A percentile compares a stretch with the other conserved stretches of the same genome.
phyloP scores from a whole-genome alignment of 2,113 vertebrate species.

The Pterophyllum scalare region DNA sequence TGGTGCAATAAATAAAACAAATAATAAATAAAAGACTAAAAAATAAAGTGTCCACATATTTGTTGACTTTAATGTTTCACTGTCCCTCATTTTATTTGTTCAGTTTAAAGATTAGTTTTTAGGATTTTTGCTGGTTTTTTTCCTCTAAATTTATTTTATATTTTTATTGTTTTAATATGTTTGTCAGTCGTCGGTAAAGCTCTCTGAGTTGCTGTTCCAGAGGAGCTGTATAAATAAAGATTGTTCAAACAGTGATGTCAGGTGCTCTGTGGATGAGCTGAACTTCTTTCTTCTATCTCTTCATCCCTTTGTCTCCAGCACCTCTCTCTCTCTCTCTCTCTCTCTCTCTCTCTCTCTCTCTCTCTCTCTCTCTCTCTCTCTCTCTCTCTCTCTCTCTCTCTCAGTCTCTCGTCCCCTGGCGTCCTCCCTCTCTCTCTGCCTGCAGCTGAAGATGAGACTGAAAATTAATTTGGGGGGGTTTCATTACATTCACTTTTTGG shows the following conservation, averaged over 20 bases:
- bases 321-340: not conserved
- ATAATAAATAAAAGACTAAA: not conserved
- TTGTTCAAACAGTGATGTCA: not conserved
- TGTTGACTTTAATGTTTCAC: not conserved
- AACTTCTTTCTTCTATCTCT: slow-evolving; percentile 11
- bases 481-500: slow-evolving; percentile 81
- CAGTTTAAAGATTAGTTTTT: not conserved
- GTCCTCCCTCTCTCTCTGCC: slow-evolving; percentile 40
- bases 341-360: slow-evolving; percentile 12
- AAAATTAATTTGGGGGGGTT: slow-evolving; percentile 80
- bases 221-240: not conserved
- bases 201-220: not conserved
- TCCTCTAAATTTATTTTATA: not conserved
- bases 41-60: not conserved
- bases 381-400: slow-evolving; percentile 5
- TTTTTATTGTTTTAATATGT: too few relatives aligned
- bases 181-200: too few relatives aligned
- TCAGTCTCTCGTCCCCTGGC: not conserved
- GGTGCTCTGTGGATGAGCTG: not conserved
- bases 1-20: too few relatives aligned
- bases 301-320: slow-evolving; percentile 8
- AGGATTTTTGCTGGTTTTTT: not conserved
- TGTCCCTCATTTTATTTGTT: not conserved
- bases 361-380: slow-evolving; percentile 5
- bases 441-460: slow-evolving; percentile 78